phyloP scores from a whole-genome alignment of 2,113 vertebrate genomes.

The rabbit (Oryctolagus cuniculus) region mOryCun1.1 NC_091442.1:56853501-56854000 shows the following conservation, averaged over 20 bases:
- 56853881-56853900: no score
- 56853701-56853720: constrained; percentile 4
- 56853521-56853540: background rate
- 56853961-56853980: no score
- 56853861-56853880: background rate
- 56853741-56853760: background rate
- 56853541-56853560: background rate
- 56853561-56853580: constrained; percentile 30
- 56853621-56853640: background rate
- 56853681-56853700: background rate
- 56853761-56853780: background rate
- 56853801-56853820: constrained; percentile 4
- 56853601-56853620: background rate
- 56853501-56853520: background rate
- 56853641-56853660: background rate
- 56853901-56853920: no score
- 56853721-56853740: background rate
- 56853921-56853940: no score
- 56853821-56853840: background rate
- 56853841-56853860: background rate
- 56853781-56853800: background rate
- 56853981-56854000: no score
- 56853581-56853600: constrained; percentile 22
- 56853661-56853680: background rate
- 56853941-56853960: no score